Conservation (phyloP, 2,888 invertebrate species). For the Drosophila pseudotalamancana region DNA sequence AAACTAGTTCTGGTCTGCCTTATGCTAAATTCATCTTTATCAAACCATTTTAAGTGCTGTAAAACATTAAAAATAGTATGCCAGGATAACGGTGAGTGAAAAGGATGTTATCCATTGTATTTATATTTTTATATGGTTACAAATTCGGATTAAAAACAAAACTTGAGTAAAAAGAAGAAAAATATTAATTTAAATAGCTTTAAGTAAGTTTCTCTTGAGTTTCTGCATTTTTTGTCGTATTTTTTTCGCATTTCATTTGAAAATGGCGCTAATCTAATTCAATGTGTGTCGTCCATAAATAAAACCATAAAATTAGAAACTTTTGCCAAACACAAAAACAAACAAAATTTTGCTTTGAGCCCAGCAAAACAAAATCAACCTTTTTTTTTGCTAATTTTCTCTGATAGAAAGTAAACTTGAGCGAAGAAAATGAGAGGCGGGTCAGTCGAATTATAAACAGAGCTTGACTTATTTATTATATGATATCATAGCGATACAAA, state of each 20-base stretch:
- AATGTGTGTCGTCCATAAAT: constrained; percentile 33
- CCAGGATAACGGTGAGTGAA: too few relatives aligned
- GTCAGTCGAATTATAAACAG: constrained; percentile 58
- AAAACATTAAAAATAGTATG: too few relatives aligned
- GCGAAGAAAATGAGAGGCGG: constrained; percentile 39
- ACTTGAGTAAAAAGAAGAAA: too few relatives aligned
- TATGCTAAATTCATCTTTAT: too few relatives aligned
- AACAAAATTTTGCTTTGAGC: constrained; percentile 48
- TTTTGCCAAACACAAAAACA: constrained; percentile 55
- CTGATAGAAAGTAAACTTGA: constrained; percentile 62
- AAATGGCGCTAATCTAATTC: constrained; percentile 34
- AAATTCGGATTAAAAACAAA: too few relatives aligned
- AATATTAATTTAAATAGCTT: background rate
- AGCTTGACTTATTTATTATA: constrained; percentile 45
- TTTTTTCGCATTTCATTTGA: constrained; percentile 12
- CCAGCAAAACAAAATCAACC: constrained; percentile 27
- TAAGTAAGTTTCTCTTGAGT: constrained; percentile 1
- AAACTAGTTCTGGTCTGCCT: too few relatives aligned
- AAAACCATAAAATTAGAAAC: constrained; percentile 56
- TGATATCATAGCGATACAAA: constrained; percentile 20
- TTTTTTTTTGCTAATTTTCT: constrained; percentile 53
- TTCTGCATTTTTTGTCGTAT: too few relatives aligned
- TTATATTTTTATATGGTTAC: too few relatives aligned
- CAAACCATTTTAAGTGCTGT: too few relatives aligned
- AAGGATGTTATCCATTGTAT: too few relatives aligned